A percentile compares a stretch with the other conserved stretches of the same genome.
Evolutionary conservation across 2,797 vertebrate genomes (phyloP).

Genomic region (Oreochromis mossambicus): DNA sequence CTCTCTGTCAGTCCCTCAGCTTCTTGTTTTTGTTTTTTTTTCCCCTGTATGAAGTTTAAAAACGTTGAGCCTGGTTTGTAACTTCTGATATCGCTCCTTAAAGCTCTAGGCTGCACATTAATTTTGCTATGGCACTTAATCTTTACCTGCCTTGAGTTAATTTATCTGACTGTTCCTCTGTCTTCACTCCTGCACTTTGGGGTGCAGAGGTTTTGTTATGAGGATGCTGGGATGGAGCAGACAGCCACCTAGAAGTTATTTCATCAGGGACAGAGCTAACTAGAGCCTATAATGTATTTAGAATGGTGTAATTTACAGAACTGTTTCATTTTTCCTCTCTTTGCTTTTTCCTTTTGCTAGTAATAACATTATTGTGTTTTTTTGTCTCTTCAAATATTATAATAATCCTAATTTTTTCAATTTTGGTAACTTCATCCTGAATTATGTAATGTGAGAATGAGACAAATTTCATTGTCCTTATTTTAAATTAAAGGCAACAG

Average conservation of each 20-base stretch:
- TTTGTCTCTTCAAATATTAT: neutral
- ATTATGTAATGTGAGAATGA: neutral
- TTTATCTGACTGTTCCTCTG: neutral
- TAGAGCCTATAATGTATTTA: neutral
- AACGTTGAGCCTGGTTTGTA: neutral
- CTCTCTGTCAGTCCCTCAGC: neutral
- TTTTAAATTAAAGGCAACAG: neutral
- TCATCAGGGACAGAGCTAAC: conserved; percentile 4
- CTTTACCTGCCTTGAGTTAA: conserved; percentile 33
- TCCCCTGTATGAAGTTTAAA: neutral
- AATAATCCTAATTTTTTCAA: neutral
- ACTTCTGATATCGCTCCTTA: neutral
- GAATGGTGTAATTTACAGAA: neutral
- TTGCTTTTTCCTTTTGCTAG: neutral
- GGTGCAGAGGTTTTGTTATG: neutral
- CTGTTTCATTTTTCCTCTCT: neutral
- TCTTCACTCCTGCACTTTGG: neutral
- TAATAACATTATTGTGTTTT: rapidly evolving
- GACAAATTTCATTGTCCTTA: neutral
- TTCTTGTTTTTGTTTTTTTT: neutral
- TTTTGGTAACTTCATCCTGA: neutral
- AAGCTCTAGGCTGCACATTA: neutral
- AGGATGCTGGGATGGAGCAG: neutral
- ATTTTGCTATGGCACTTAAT: conserved; percentile 30
- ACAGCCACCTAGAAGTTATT: neutral